A percentile compares a stretch with the other conserved stretches of the same genome.
Conservation (phyloP, 2,888 invertebrate species). For the Drosophila maculinotata region DNA sequence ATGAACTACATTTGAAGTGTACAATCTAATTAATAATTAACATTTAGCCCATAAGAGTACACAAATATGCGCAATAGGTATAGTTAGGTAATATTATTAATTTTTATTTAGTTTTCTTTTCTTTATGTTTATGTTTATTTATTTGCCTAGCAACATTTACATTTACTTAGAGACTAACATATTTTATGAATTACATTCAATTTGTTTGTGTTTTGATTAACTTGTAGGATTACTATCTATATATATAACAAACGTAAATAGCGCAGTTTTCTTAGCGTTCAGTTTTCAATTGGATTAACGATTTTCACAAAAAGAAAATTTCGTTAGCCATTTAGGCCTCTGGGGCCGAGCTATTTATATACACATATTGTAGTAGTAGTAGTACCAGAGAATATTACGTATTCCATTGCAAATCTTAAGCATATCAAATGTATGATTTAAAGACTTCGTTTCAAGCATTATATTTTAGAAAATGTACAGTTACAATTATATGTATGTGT, state of each 20-base stretch:
- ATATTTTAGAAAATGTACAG: constrained; percentile 58
- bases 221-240: constrained; percentile 33
- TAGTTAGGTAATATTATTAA: constrained; percentile 29
- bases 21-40: constrained; percentile 78
- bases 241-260: constrained; percentile 50
- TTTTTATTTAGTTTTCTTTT: constrained; percentile 39
- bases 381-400: constrained; percentile 56
- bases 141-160: constrained; percentile 78
- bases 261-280: constrained; percentile 45
- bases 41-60: constrained; percentile 77
- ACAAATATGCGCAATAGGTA: constrained; percentile 64
- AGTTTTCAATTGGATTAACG: constrained; percentile 41
- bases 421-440: constrained; percentile 20
- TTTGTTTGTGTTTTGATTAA: constrained; percentile 55
- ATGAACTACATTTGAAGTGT: constrained; percentile 78
- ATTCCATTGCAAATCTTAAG: constrained; percentile 59
- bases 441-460: constrained; percentile 38
- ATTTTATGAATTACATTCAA: constrained; percentile 74
- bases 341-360: constrained; percentile 37
- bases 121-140: constrained; percentile 25
- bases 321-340: constrained; percentile 25
- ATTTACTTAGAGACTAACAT: constrained; percentile 57
- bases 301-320: constrained; percentile 50
- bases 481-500: constrained; percentile 36
- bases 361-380: constrained; percentile 10